Conservation (phyloP, 2,888 invertebrate genomes). For the Hoplodrina blanda region DNA sequence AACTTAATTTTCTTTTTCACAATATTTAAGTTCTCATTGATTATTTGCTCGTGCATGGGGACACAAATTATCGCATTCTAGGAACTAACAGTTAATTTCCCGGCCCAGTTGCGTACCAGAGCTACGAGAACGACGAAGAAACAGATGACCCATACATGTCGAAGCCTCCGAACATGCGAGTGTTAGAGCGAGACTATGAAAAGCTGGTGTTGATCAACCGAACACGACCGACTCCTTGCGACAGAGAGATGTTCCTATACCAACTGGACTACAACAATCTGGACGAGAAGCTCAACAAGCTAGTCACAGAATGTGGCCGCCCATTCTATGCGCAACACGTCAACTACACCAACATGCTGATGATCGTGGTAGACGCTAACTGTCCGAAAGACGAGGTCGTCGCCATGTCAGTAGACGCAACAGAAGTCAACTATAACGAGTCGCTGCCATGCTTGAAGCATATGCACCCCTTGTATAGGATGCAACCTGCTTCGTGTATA, state of each 20-base stretch:
- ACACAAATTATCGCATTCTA: background rate
- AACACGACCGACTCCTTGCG: constrained; percentile 96
- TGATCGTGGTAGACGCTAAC: constrained; percentile 93
- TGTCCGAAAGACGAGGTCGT: constrained; percentile 90
- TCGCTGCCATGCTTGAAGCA: constrained; percentile 91
- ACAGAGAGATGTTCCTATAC: constrained; percentile 92
- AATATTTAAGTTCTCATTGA: constrained; percentile 20
- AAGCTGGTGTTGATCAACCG: constrained; percentile 93
- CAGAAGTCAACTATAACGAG: constrained; percentile 90
- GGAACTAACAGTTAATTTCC: constrained; percentile 37
- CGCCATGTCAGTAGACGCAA: constrained; percentile 82
- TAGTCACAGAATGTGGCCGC: constrained; percentile 83
- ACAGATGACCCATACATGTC: constrained; percentile 82
- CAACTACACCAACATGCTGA: constrained; percentile 94
- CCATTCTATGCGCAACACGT: constrained; percentile 94
- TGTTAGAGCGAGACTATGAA: constrained; percentile 91
- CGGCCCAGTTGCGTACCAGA: constrained; percentile 79
- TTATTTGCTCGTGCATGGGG: constrained; percentile 56
- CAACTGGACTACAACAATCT: constrained; percentile 86
- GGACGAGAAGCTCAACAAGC: constrained; percentile 88
- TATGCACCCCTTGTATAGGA: constrained; percentile 91
- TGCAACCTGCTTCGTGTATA: constrained; percentile 94
- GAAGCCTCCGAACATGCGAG: constrained; percentile 81
- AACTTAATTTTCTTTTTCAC: constrained; percentile 11
- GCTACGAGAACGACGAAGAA: constrained; percentile 89